Evolutionary conservation across 1,140 invertebrate species (phyloP), one percentile per base, ranked within the genome.

Genomic region (Dreissena polymorpha): DNA sequence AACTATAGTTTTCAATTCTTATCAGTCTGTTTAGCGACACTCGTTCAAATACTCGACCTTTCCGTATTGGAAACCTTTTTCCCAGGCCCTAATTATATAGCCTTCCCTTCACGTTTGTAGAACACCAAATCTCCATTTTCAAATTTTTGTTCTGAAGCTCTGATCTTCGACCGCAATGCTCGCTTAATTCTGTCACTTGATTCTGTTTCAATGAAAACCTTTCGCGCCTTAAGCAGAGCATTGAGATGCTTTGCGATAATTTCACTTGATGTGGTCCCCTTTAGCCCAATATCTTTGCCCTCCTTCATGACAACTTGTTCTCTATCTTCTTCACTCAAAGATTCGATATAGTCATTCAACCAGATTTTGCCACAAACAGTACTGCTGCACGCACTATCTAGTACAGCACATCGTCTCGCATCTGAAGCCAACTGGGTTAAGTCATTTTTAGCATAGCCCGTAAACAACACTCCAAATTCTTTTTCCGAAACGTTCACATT

Each of bases 1-100:
- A 23, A 25, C 53, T 60, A 57, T 60, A n/a, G 3, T 18, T n/a
- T 60, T 68, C 25, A 29, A 75, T 51, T 75, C 86, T 87, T 21
- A 60, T 23, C 23, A 86, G 57, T 72, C 82, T 82, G 70, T 85
- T 86, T 53, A 83, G 82, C 0, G 85, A 86, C 23, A 86, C 82
- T 78, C 85, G 49, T 6, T 86, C 79, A 79, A 84, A 87, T 18
- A 86, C 67, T 86, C 81, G 18, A 87, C 78, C 78, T 86, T 87
- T 14, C 86, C 81, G 65, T 87, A 84, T 79, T 87, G 84, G 23
- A 78, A 83, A 83, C 53, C 0, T 86, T 85, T 76, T 79, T 86
- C 50, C 85, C 72, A 0, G 85, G 83, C 27, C 80, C 80, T 29
- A 82, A 50, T 77, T 83, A 86, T 55, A 21, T 65, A n/a, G 83